These are phyloP conservation scores for Eptatretus atami DNA, from an alignment of 2,797 vertebrate species.

Conservation along the genomic window DNA sequence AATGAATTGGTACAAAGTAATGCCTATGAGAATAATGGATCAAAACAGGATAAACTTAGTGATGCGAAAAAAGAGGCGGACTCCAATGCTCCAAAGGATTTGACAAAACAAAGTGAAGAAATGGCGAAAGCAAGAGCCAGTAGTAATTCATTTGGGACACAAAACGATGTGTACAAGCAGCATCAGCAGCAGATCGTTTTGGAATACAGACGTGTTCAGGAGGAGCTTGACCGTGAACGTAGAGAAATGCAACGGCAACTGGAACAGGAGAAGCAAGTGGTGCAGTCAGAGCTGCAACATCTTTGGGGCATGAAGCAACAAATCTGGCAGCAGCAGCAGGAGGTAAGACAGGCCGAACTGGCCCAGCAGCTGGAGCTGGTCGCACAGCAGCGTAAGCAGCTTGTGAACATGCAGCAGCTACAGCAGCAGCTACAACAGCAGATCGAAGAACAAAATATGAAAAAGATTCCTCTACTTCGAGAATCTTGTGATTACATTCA, in stretches of 20 bases:
- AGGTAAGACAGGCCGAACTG: slow-evolving; percentile 65
- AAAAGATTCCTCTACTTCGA: not conserved
- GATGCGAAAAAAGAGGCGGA: no score
- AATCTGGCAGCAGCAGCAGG: slow-evolving; percentile 77
- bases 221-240: slow-evolving; percentile 71
- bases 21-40: no score
- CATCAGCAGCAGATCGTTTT: slow-evolving; percentile 11
- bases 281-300: slow-evolving; percentile 84
- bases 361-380: slow-evolving; percentile 82
- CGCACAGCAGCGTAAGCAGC: slow-evolving; percentile 72
- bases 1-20: no score
- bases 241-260: slow-evolving; percentile 54
- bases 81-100: no score
- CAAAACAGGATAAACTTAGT: no score
- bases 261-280: slow-evolving; percentile 78
- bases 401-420: slow-evolving; percentile 84
- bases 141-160: no score
- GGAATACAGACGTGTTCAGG: slow-evolving; percentile 57
- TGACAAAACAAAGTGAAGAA: no score
- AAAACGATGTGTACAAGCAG: no score
- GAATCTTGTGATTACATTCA: not conserved
- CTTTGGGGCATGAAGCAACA: slow-evolving; percentile 90
- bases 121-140: no score
- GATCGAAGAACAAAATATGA: slow-evolving; percentile 55
- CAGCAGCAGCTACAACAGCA: slow-evolving; percentile 97